Percentiles rank a stretch among this genome's conserved stretches.
Evolutionary conservation across 1,140 invertebrate genomes (phyloP).

Genomic region (Potamilus streckersoni): DNA sequence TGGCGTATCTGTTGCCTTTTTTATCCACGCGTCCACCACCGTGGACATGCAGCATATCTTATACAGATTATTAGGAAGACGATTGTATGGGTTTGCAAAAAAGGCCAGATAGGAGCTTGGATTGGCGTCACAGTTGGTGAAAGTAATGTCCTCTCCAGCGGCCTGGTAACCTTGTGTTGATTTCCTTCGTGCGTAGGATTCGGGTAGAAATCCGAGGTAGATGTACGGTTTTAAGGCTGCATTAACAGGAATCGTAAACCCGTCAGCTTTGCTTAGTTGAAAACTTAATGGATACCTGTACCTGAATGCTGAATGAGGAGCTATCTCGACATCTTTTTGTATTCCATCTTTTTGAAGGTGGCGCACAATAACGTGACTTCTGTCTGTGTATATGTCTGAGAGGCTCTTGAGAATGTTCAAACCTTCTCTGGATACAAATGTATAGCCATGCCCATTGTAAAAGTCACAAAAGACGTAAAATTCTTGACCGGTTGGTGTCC

Average conservation of each 20-base stretch:
- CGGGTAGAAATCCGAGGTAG: neutral
- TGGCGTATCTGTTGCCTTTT: neutral
- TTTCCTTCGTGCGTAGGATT: too few relatives aligned
- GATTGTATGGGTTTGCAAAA: conserved; percentile 2
- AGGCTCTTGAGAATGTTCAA: neutral
- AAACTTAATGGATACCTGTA: neutral
- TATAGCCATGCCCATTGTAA: conserved; percentile 15
- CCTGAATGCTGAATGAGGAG: conserved; percentile 1
- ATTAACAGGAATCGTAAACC: conserved; percentile 3
- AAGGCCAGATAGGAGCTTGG: conserved; percentile 10
- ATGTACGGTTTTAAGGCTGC: neutral
- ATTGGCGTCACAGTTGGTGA: conserved; percentile 13
- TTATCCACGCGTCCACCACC: neutral
- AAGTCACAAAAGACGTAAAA: conserved; percentile 15
- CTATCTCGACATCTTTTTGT: neutral
- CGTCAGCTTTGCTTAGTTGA: conserved; percentile 4
- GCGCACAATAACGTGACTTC: conserved; percentile 6
- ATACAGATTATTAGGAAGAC: neutral
- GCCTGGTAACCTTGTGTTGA: neutral
- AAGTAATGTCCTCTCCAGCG: conserved; percentile 7
- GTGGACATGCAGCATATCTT: neutral
- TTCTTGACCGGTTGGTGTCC: conserved; percentile 11
- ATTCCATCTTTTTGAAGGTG: neutral
- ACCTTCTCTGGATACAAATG: conserved; percentile 1
- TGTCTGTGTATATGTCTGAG: conserved; percentile 6